phyloP scores from a whole-genome alignment of 2,888 invertebrate genomes.

The Acanthopleura granulata region DNA sequence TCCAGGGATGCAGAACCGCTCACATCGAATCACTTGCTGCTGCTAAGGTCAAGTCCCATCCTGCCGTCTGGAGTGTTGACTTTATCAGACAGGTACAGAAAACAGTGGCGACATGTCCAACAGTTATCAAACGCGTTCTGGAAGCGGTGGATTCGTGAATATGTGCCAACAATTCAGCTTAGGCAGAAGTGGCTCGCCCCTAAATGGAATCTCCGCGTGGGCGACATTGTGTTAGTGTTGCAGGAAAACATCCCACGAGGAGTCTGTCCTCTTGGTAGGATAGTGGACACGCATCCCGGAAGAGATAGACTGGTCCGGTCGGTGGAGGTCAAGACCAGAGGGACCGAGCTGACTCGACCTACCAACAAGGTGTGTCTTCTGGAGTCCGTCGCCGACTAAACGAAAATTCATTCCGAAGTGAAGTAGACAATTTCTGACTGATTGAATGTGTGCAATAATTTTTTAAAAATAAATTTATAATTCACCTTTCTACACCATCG shows the following conservation, averaged over 20 bases:
- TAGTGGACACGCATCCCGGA: constrained; percentile 12
- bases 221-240: not conserved
- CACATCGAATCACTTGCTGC: constrained; percentile 22
- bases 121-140: too few relatives aligned
- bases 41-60: constrained; percentile 8
- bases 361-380: constrained; percentile 3
- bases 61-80: constrained; percentile 16
- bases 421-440: too few relatives aligned
- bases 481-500: too few relatives aligned
- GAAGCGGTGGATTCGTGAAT: too few relatives aligned
- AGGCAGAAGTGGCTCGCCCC: too few relatives aligned
- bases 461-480: too few relatives aligned
- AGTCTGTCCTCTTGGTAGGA: not conserved
- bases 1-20: constrained; percentile 21
- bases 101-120: too few relatives aligned
- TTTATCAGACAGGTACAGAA: not conserved
- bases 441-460: too few relatives aligned
- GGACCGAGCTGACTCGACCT: not conserved
- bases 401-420: too few relatives aligned
- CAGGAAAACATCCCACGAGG: not conserved
- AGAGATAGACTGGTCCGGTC: constrained; percentile 14
- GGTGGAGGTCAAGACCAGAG: constrained; percentile 9
- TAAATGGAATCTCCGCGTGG: too few relatives aligned
- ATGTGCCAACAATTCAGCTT: too few relatives aligned
- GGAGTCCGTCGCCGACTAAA: not conserved